phyloP scores from a whole-genome alignment of 2,888 invertebrate genomes.

The Drosophila birchii region DNA sequence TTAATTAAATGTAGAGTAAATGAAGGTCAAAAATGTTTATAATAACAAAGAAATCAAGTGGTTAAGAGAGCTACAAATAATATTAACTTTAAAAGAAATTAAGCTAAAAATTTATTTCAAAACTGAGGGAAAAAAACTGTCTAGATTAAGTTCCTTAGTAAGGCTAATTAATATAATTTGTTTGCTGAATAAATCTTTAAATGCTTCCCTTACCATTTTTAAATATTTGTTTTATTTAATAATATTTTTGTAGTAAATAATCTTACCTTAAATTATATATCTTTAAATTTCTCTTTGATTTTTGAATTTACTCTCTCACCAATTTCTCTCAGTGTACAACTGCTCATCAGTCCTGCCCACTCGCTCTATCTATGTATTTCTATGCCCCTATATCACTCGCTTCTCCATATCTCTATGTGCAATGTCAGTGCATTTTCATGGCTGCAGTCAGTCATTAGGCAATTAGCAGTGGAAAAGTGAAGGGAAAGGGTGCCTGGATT shows the following conservation, averaged over 20 bases:
- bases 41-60: too few species aligned
- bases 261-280: neutral
- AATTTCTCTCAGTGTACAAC: neutral
- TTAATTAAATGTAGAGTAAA: too few species aligned
- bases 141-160: neutral
- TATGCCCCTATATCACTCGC: neutral
- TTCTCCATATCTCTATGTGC: slow-evolving; percentile 23
- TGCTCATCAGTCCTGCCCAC: neutral
- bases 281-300: too few species aligned
- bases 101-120: neutral
- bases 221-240: neutral
- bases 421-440: slow-evolving; percentile 62
- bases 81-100: too few species aligned
- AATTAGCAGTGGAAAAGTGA: slow-evolving; percentile 59
- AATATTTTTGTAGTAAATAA: neutral
- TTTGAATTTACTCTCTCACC: neutral
- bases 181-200: neutral
- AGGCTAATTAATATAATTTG: neutral
- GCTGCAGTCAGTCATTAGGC: slow-evolving; percentile 59
- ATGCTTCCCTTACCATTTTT: neutral
- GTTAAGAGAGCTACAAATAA: too few species aligned
- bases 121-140: neutral
- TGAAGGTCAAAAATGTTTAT: too few species aligned
- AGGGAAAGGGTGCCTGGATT: neutral
- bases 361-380: slow-evolving; percentile 10